These are phyloP conservation scores for Clitarchus hookeri DNA, from an alignment of 2,888 invertebrate species.

Conservation along the genomic window DNA sequence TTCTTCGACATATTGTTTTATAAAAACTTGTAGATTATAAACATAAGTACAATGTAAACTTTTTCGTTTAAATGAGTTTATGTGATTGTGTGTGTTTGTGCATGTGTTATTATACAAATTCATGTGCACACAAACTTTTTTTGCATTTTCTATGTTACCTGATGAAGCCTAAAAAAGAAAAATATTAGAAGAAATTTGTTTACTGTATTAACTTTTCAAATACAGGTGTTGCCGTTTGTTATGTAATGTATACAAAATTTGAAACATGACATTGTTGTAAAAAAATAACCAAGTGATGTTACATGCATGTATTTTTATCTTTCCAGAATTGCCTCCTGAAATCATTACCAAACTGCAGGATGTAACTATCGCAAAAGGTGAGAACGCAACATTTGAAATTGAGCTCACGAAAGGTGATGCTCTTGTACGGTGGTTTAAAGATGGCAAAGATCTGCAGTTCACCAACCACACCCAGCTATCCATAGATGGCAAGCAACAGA, in stretches of 20 bases:
- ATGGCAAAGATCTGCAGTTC: conserved; percentile 83
- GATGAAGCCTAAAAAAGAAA: too few relatives aligned
- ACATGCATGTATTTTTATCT: neutral
- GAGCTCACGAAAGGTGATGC: conserved; percentile 96
- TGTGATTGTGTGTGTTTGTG: conserved; percentile 52
- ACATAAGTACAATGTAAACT: too few relatives aligned
- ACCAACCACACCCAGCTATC: conserved; percentile 73
- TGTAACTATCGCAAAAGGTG: conserved; percentile 76
- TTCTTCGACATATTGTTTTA: too few relatives aligned
- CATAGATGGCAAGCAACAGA: conserved; percentile 91
- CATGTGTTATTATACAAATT: too few relatives aligned
- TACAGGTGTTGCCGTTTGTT: too few relatives aligned
- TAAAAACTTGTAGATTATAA: too few relatives aligned
- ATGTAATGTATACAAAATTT: too few relatives aligned
- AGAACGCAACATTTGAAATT: conserved; percentile 85
- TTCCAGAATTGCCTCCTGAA: conserved; percentile 81
- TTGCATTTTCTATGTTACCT: too few relatives aligned
- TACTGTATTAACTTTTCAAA: too few relatives aligned
- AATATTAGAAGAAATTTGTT: too few relatives aligned
- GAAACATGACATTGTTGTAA: conserved; percentile 50
- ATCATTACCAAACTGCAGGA: conserved; percentile 83
- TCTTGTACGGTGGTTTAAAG: conserved; percentile 89
- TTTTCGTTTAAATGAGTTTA: too few relatives aligned
- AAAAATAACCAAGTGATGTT: conserved; percentile 8
- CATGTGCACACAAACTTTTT: too few relatives aligned